phyloP scores from a whole-genome alignment of 1,140 invertebrate genomes.

The Ctenoplectra terminalis region DNA sequence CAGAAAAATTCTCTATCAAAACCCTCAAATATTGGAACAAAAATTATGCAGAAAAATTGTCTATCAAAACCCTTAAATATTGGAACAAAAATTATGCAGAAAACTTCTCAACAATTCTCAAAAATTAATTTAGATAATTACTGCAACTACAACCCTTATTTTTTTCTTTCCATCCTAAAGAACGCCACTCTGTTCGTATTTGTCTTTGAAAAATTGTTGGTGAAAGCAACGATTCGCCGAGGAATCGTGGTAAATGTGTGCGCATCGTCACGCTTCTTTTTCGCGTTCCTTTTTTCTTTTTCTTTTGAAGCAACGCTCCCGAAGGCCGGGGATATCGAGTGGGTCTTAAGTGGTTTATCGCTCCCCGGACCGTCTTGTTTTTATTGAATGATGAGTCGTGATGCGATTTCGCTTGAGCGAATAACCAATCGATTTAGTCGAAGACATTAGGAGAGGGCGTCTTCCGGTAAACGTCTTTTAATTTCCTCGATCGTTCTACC shows the following conservation, averaged over 20 bases:
- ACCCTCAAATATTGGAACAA: no score
- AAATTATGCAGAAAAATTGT: no score
- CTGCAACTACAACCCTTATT: no score
- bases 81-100: no score
- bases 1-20: no score
- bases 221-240: neutral
- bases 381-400: constrained; percentile 80
- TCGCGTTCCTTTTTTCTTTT: constrained; percentile 51
- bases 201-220: neutral
- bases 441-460: constrained; percentile 71
- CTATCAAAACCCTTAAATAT: no score
- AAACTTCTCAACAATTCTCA: no score
- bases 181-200: neutral
- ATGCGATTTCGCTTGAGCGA: constrained; percentile 78
- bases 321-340: constrained; percentile 60
- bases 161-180: no score
- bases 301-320: constrained; percentile 43
- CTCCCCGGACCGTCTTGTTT: constrained; percentile 77
- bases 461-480: constrained; percentile 71
- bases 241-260: neutral
- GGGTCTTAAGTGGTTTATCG: constrained; percentile 80
- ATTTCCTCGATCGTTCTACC: constrained; percentile 61
- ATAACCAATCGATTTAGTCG: constrained; percentile 79
- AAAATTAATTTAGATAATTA: no score
- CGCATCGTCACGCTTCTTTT: constrained; percentile 43